Evolutionary conservation across 2,888 invertebrate species (phyloP).

Genomic region (Biston stratarius): DNA sequence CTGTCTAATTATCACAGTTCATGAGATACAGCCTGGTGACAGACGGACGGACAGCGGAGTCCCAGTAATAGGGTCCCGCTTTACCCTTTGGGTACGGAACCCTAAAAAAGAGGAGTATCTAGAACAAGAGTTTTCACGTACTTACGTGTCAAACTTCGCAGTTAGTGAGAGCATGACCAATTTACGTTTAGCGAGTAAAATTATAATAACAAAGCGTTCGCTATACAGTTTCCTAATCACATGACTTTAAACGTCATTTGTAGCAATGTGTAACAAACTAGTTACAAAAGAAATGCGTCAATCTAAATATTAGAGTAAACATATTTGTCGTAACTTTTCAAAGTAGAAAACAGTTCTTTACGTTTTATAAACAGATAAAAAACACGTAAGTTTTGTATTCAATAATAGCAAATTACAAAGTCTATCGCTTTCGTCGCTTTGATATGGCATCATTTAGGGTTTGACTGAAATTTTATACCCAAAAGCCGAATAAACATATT

Average conservation of each 20-base stretch:
- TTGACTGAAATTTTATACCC: too few species aligned
- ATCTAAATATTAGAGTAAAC: conserved; percentile 20
- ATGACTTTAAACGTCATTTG: conserved; percentile 9
- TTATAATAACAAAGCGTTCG: conserved; percentile 12
- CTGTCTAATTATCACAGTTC: too few species aligned
- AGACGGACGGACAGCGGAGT: too few species aligned
- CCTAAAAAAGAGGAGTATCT: too few species aligned
- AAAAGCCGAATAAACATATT: too few species aligned
- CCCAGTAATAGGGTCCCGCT: too few species aligned
- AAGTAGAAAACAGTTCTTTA: conserved; percentile 5
- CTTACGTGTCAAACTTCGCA: neutral
- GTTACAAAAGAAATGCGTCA: conserved; percentile 8
- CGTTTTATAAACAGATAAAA: neutral
- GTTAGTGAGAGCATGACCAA: conserved; percentile 24
- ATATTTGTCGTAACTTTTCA: conserved; percentile 13
- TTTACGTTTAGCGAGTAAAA: conserved; percentile 4
- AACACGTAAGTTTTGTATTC: neutral
- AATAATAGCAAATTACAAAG: too few species aligned
- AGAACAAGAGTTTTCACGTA: neutral
- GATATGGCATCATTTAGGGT: too few species aligned
- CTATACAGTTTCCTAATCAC: conserved; percentile 13
- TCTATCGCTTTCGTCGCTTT: too few species aligned
- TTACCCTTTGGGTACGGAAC: too few species aligned
- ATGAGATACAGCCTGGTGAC: too few species aligned
- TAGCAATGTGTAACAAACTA: conserved; percentile 14